Evolutionary conservation across 2,113 vertebrate species (phyloP).

Genomic region (Marmota monax): DNA sequence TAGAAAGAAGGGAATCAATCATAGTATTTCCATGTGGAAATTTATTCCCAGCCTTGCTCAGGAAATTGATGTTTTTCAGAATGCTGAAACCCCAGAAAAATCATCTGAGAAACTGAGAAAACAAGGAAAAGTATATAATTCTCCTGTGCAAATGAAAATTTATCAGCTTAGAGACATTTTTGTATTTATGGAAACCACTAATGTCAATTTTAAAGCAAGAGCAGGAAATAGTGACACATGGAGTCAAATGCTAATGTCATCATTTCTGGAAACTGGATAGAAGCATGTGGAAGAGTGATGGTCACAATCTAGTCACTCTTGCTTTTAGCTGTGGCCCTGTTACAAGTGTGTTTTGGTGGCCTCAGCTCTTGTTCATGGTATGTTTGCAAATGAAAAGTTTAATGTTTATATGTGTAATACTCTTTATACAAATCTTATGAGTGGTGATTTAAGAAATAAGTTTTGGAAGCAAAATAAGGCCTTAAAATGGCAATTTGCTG

Average conservation of each 20-base stretch:
- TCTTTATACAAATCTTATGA: neutral
- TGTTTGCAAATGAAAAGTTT: neutral
- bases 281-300: neutral
- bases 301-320: neutral
- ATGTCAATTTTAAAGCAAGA: neutral
- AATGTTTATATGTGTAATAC: neutral
- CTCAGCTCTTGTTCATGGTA: neutral
- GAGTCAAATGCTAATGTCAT: neutral
- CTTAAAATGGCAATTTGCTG: neutral
- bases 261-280: neutral
- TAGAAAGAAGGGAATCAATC: neutral
- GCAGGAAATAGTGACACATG: neutral
- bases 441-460: neutral
- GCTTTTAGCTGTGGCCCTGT: neutral
- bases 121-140: neutral
- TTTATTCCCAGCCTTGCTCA: neutral
- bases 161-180: neutral
- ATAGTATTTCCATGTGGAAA: neutral
- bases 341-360: neutral
- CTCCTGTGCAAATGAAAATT: slow-evolving; percentile 8
- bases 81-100: neutral
- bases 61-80: slow-evolving; percentile 5
- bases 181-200: neutral
- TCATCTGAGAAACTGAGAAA: neutral
- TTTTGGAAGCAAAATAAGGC: slow-evolving; percentile 38